Evolutionary conservation across 2,113 vertebrate genomes (phyloP).

Genomic region (Cromileptes altivelis): DNA sequence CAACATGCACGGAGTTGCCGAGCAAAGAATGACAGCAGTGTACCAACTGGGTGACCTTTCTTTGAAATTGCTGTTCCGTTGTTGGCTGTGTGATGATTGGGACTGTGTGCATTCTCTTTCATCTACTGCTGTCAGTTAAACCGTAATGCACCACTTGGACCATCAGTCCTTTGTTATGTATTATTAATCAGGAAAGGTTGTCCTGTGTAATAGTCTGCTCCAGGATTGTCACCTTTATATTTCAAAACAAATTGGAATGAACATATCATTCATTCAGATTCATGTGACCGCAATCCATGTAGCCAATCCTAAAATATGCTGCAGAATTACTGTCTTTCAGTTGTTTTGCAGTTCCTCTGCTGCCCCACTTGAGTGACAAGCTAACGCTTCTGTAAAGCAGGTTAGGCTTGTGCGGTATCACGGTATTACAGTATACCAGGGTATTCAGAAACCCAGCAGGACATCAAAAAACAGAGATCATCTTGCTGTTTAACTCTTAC

Average conservation of each 20-base stretch:
- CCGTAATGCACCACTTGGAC: neutral
- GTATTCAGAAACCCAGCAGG: too few relatives aligned
- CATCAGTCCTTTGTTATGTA: neutral
- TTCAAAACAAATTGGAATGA: too few relatives aligned
- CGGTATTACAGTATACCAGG: too few relatives aligned
- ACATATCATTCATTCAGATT: too few relatives aligned
- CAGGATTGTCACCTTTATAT: neutral
- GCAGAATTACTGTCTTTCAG: too few relatives aligned
- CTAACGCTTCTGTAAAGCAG: too few relatives aligned
- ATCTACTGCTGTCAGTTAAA: neutral
- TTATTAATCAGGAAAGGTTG: neutral
- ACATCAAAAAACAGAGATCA: too few relatives aligned
- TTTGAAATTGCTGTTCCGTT: constrained; percentile 37
- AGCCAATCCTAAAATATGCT: too few relatives aligned
- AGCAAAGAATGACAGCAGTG: constrained; percentile 22
- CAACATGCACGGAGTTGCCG: constrained; percentile 38
- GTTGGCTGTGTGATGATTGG: constrained; percentile 25
- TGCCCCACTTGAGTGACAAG: too few relatives aligned
- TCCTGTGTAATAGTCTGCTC: neutral
- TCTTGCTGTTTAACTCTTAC: too few relatives aligned
- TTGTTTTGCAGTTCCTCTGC: too few relatives aligned
- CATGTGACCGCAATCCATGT: neutral
- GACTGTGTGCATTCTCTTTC: constrained; percentile 5
- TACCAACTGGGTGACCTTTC: constrained; percentile 67
- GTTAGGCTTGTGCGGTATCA: too few relatives aligned